Percentiles rank a stretch among this genome's conserved stretches.
These are phyloP conservation scores for Chelonoidis abingdonii DNA, from an alignment of 2,113 vertebrate genomes.

Conservation along the genomic window DNA sequence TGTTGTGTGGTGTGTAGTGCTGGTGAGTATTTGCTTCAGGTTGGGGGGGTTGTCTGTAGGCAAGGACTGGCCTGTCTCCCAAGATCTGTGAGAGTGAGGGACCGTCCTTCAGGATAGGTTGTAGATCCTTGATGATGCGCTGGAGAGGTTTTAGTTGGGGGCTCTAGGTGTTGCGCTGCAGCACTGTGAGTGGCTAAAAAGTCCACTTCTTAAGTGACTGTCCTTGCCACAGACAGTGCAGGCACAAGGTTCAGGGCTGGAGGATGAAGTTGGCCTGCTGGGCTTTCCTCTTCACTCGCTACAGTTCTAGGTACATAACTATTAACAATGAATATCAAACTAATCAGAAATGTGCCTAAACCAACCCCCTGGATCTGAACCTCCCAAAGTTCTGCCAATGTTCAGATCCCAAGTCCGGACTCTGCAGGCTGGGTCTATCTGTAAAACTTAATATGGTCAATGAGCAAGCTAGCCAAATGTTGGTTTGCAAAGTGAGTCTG, in stretches of 20 bases:
- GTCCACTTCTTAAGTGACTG: background rate
- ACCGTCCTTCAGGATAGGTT: too few species aligned
- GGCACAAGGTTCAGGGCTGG: background rate
- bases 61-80: too few species aligned
- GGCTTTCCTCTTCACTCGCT: background rate
- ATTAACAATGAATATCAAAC: background rate
- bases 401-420: background rate
- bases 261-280: background rate
- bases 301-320: background rate
- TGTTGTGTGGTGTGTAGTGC: too few species aligned
- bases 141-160: too few species aligned
- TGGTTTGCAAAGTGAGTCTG: rapidly evolving
- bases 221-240: background rate
- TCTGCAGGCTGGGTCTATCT: background rate
- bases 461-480: rapidly evolving
- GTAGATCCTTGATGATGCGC: too few species aligned
- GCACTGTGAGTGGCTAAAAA: background rate
- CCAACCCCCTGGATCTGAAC: background rate
- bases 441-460: rapidly evolving
- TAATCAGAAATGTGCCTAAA: background rate
- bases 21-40: too few species aligned
- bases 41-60: too few species aligned
- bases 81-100: too few species aligned
- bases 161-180: too few species aligned
- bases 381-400: rapidly evolving